phyloP scores from a whole-genome alignment of 2,888 invertebrate genomes.

The Notocelia uddmanniana region DNA sequence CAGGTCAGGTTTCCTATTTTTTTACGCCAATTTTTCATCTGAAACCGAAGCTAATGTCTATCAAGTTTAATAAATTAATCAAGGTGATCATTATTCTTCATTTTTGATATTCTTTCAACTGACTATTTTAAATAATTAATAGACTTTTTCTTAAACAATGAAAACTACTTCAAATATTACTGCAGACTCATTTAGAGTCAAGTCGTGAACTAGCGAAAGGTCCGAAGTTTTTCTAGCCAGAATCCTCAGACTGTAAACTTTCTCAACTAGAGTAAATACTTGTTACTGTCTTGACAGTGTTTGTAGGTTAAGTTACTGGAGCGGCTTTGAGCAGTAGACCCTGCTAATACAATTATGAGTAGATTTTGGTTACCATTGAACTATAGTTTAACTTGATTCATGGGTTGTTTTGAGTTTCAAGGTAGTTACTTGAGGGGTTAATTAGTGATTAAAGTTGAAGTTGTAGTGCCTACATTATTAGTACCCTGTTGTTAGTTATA shows the following conservation, averaged over 20 bases:
- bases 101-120: no score
- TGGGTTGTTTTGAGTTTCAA: conserved; percentile 30
- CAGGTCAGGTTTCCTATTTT: no score
- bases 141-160: no score
- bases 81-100: no score
- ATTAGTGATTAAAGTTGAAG: background rate
- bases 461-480: no score
- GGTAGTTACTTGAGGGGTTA: conserved; percentile 3
- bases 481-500: no score
- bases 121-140: no score
- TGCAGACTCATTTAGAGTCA: background rate
- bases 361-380: conserved; percentile 13
- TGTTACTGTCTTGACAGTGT: conserved; percentile 8
- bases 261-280: conserved; percentile 16
- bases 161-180: background rate
- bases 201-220: background rate
- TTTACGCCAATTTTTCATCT: no score
- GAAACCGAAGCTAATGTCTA: no score
- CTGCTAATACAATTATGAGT: conserved; percentile 30
- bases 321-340: conserved; percentile 18
- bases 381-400: conserved; percentile 20
- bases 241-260: background rate
- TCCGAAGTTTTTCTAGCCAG: background rate
- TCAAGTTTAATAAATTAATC: no score
- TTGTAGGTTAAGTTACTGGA: conserved; percentile 24